Evolutionary conservation across 2,888 invertebrate species (phyloP).

Genomic region (Rotaria magnacalcarata): DNA sequence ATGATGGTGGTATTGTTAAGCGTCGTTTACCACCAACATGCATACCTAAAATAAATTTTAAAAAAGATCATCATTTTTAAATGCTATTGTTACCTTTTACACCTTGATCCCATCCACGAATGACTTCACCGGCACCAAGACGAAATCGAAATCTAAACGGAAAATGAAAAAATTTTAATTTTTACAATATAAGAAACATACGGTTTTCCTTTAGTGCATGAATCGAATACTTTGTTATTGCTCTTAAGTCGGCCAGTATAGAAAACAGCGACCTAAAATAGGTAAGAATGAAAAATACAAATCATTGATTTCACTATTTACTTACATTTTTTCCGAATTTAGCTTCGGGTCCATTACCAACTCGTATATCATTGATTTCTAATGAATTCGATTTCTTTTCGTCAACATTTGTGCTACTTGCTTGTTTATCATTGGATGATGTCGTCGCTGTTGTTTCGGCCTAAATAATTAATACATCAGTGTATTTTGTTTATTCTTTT

Average conservation of each 20-base stretch:
- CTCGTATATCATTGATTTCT: conserved; percentile 71
- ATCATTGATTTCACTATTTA: background rate
- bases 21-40: conserved; percentile 84
- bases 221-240: conserved; percentile 81
- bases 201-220: conserved; percentile 71
- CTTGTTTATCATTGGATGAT: background rate
- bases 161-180: background rate
- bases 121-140: conserved; percentile 78
- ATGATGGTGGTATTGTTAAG: conserved; percentile 72
- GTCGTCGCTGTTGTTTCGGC: background rate
- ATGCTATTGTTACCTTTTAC: conserved; percentile 63
- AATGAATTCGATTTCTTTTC: conserved; percentile 69
- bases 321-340: conserved; percentile 70
- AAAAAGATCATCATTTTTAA: background rate
- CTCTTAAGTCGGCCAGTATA: conserved; percentile 76
- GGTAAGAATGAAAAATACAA: background rate
- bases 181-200: background rate
- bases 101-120: conserved; percentile 83
- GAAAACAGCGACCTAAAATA: conserved; percentile 67
- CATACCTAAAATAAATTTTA: conserved; percentile 66
- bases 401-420: background rate
- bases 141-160: conserved; percentile 69
- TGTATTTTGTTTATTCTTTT: background rate
- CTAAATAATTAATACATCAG: background rate
- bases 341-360: conserved; percentile 74